Percentiles rank a stretch among this genome's conserved stretches.
phyloP scores from a whole-genome alignment of 1,140 invertebrate genomes.

The Cydia strobilella region DNA sequence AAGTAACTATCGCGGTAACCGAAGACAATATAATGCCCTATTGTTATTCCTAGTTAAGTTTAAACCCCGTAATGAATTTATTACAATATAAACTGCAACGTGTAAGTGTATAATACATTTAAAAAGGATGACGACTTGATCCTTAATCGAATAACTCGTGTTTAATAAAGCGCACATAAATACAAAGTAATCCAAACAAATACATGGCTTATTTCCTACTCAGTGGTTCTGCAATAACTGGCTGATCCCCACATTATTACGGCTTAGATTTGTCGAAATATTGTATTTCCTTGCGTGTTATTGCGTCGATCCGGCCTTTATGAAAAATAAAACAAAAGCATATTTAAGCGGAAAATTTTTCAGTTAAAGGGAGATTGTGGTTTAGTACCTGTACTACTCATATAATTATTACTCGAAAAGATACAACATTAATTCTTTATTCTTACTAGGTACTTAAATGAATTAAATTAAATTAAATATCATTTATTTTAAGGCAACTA shows the following conservation, averaged over 20 bases:
- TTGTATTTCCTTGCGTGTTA: slow-evolving; percentile 16
- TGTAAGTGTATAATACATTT: neutral
- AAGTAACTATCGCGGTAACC: no score
- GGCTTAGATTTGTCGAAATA: slow-evolving; percentile 17
- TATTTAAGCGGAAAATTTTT: neutral
- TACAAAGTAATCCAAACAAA: slow-evolving; percentile 22
- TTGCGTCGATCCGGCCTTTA: slow-evolving; percentile 13
- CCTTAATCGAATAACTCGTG: neutral
- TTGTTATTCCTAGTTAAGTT: neutral
- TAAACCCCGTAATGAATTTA: neutral
- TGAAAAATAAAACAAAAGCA: slow-evolving; percentile 23
- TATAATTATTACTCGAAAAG: no score
- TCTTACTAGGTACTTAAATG: no score
- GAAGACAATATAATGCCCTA: no score
- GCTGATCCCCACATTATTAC: slow-evolving; percentile 27
- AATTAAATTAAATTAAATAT: no score
- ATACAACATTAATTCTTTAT: no score
- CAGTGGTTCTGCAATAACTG: slow-evolving; percentile 20
- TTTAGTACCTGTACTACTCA: neutral
- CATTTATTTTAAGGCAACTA: no score
- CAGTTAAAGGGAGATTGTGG: neutral
- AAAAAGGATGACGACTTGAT: neutral
- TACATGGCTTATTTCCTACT: slow-evolving; percentile 21
- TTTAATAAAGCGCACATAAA: slow-evolving; percentile 26
- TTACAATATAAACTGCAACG: neutral